Evolutionary conservation across 2,797 vertebrate genomes (phyloP).

Genomic region (Pipistrellus pygmaeus): DNA sequence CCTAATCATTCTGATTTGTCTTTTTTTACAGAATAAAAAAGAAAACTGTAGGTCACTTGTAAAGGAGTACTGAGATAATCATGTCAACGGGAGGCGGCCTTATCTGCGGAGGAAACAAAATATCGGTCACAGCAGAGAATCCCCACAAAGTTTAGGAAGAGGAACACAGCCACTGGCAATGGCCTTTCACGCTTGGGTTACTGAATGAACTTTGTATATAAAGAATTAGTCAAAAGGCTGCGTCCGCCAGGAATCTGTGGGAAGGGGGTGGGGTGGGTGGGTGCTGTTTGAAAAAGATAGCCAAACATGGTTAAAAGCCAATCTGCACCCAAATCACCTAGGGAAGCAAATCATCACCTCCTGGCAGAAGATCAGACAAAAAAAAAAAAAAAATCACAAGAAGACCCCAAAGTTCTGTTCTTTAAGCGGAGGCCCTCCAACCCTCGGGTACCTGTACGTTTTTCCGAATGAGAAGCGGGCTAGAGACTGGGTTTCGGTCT

Average conservation of each 20-base stretch:
- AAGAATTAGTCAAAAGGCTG: conserved; percentile 7
- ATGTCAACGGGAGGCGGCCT: not conserved
- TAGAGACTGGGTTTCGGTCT: too few relatives aligned
- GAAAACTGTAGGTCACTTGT: not conserved
- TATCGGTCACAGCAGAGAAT: conserved; percentile 4
- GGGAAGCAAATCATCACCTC: conserved; percentile 46
- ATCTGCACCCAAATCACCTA: conserved; percentile 59
- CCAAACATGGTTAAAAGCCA: conserved; percentile 69
- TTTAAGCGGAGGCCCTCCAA: not conserved
- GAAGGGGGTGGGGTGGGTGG: not conserved
- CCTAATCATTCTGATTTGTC: conserved; percentile 59
- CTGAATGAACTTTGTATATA: conserved; percentile 13
- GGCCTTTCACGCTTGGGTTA: not conserved
- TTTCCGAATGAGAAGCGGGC: not conserved
- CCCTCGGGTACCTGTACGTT: not conserved
- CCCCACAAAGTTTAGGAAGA: conserved; percentile 6
- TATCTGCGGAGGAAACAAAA: conserved; percentile 56
- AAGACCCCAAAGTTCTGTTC: not conserved
- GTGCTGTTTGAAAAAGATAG: conserved; percentile 46
- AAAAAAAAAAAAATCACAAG: not conserved
- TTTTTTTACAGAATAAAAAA: conserved; percentile 52
- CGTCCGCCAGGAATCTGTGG: not conserved
- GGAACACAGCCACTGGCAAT: not conserved
- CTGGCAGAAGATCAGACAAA: conserved; percentile 53
- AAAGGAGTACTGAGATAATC: not conserved